A percentile compares a stretch with the other conserved stretches of the same genome.
phyloP scores from a whole-genome alignment of 2,888 invertebrate species.

The Stenichneumon culpator region DNA sequence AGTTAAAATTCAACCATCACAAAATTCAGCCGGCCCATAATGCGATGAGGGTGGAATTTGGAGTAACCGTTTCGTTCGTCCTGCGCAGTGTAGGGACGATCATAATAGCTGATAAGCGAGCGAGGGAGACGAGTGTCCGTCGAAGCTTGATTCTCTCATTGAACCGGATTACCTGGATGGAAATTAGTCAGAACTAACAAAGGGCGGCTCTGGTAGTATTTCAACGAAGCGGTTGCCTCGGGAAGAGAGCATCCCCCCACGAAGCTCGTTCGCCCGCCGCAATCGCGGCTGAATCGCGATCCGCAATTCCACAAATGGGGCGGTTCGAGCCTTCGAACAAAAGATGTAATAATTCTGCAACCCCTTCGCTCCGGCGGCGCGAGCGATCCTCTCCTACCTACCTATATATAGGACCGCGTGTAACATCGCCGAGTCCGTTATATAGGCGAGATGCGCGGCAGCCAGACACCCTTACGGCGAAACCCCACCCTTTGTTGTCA shows the following conservation, averaged over 20 bases:
- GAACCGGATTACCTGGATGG: constrained; percentile 78
- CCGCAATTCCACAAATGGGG: constrained; percentile 84
- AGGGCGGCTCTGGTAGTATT: constrained; percentile 73
- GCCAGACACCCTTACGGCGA: constrained; percentile 64
- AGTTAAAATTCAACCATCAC: too few species aligned
- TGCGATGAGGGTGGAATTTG: background rate
- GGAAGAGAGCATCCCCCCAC: constrained; percentile 48
- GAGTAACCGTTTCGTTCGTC: background rate
- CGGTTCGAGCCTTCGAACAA: constrained; percentile 83
- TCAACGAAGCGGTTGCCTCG: constrained; percentile 60
- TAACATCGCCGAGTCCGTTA: constrained; percentile 59
- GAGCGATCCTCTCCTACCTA: constrained; percentile 67
- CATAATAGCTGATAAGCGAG: constrained; percentile 43
- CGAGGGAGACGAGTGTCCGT: constrained; percentile 53
- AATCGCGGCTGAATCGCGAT: constrained; percentile 83
- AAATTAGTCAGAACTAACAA: constrained; percentile 84
- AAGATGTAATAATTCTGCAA: constrained; percentile 84
- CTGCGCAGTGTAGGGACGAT: constrained; percentile 13
- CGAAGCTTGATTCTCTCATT: constrained; percentile 72
- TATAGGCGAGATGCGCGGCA: constrained; percentile 65
- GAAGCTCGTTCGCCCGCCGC: constrained; percentile 75
- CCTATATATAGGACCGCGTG: constrained; percentile 36
- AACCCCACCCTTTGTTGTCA: constrained; percentile 82
- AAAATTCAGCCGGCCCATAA: background rate
- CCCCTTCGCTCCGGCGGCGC: constrained; percentile 73